Evolutionary conservation across 2,113 vertebrate species (phyloP).

Genomic region (Dryoscopus gambensis): DNA sequence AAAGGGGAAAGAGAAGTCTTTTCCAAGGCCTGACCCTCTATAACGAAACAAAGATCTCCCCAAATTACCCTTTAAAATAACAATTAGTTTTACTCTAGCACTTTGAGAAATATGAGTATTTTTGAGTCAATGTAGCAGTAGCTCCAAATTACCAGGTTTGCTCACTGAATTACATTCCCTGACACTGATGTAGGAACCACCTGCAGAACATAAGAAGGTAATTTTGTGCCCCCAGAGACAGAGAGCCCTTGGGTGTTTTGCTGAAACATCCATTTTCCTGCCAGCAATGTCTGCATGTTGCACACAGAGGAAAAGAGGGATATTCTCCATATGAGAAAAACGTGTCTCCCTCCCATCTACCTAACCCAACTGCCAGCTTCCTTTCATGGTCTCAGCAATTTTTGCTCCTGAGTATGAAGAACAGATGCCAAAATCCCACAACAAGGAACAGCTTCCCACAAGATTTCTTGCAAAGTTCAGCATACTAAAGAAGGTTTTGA

Average conservation of each 20-base stretch:
- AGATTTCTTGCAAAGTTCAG: background rate
- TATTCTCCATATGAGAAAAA: conserved; percentile 3
- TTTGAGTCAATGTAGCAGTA: background rate
- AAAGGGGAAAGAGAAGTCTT: background rate
- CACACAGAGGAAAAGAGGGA: background rate
- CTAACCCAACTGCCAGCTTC: background rate
- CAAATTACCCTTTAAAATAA: background rate
- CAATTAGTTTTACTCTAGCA: background rate
- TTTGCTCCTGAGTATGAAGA: background rate
- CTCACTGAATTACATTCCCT: background rate
- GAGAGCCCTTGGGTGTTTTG: background rate
- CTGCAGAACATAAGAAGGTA: background rate
- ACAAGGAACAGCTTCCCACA: background rate
- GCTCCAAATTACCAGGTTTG: background rate
- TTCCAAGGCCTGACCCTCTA: background rate
- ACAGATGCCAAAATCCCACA: conserved; percentile 10
- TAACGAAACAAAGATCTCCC: background rate
- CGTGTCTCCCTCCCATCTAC: background rate
- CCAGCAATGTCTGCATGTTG: background rate
- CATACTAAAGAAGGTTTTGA: background rate
- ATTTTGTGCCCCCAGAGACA: background rate
- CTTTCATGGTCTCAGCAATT: conserved; percentile 25
- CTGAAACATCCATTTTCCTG: background rate
- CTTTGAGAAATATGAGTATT: background rate
- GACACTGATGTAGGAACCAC: background rate